phyloP scores from a whole-genome alignment of 1,140 invertebrate species.

The Penaeus indicus region DNA sequence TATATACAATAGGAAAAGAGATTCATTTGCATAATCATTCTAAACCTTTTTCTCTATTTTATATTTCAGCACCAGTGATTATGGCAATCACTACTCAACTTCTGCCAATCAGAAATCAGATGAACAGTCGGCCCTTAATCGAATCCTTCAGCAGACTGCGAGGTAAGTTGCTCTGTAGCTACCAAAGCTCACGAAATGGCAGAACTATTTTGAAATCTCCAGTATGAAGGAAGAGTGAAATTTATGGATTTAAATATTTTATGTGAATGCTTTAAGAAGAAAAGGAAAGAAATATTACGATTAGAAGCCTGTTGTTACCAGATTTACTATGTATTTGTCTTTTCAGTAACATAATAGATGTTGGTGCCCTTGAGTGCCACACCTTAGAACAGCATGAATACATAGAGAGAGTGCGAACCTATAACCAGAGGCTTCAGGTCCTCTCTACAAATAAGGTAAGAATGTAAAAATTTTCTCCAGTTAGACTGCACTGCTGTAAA shows the following conservation, averaged over 20 bases:
- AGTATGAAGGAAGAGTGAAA: background rate
- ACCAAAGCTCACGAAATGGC: too few species aligned
- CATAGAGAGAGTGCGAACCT: slow-evolving; percentile 50
- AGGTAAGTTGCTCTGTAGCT: slow-evolving; percentile 26
- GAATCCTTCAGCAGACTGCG: slow-evolving; percentile 55
- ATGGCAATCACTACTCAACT: slow-evolving; percentile 57
- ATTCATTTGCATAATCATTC: background rate
- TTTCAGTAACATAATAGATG: slow-evolving; percentile 59
- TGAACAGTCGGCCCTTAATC: slow-evolving; percentile 55
- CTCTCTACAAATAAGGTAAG: slow-evolving; percentile 46
- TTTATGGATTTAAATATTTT: background rate
- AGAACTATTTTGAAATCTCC: too few species aligned
- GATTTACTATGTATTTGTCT: background rate
- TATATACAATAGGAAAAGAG: too few species aligned
- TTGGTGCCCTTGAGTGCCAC: slow-evolving; percentile 53
- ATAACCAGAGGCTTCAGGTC: slow-evolving; percentile 44
- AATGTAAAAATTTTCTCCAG: background rate
- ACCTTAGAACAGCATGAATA: slow-evolving; percentile 57
- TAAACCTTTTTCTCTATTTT: background rate
- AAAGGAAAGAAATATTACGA: background rate
- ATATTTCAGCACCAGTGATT: slow-evolving; percentile 45
- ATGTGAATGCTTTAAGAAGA: background rate
- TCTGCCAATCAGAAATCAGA: slow-evolving; percentile 58
- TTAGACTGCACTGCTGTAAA: background rate
- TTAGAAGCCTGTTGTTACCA: too few species aligned